Evolutionary conservation across 2,113 vertebrate genomes (phyloP), one percentile per base, ranked within the genome.

Genomic region (Notarius quadriscutis): DNA sequence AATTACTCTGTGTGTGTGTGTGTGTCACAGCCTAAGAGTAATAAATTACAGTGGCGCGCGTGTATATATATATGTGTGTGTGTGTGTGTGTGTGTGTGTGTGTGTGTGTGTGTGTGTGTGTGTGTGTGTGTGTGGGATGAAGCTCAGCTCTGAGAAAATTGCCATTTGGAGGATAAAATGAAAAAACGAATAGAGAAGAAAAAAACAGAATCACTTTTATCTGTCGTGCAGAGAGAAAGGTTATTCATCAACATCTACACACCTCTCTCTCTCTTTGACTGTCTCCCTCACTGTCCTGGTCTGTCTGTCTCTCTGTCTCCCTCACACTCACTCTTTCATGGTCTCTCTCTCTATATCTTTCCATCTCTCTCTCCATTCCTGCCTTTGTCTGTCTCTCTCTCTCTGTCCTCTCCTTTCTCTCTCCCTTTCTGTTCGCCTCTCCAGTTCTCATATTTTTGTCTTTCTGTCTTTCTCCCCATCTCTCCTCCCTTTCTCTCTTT

Each of bases 181-280:
- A 78, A 81, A 81, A 80, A 79, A 80, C 53, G 55, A 80, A 80
- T 30, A 18, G 22, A 80, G 27, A 18, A 80, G 53, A 74, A 80
- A 79, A 75, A 55, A 79, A 30, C n/a, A 27, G 75, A 78, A 80
- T 80, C 77, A 55, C 77, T 79, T 80, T 80, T 80, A 80, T 58
- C 77, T 55, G 22, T 77, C 22, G 25, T 77, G 11, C 51, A 78
- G 75, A 78, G 11, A 78, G 77, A 58, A 57, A 80, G 53, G 7
- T 58, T 80, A 80, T 80, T 80, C 53, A 80, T 80, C 77, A 58
- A 20, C 53, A 30, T 79, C 77, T 17, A 14, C 50, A 51, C 74
- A 22, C 10, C 18, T 9, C 14, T 55, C 75, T 78, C 22, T 53
- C 75, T 78, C 34, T 22, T 9, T 75, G 41, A 50, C 7, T 25